Conservation (phyloP, 2,888 invertebrate species). For the Hypercompe scribonia region DNA sequence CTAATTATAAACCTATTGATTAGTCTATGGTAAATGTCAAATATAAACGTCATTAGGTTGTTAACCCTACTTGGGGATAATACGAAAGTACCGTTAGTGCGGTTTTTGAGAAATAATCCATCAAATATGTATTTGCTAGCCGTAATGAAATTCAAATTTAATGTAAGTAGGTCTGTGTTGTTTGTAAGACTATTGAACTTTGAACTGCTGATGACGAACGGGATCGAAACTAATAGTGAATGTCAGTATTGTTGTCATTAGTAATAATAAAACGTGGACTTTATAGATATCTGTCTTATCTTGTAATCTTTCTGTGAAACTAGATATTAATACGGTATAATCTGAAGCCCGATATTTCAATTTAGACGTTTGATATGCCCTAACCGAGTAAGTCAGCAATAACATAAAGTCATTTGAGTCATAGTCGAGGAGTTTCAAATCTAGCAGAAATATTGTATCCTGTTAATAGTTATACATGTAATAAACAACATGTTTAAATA, state of each 20-base stretch:
- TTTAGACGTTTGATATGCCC: not conserved
- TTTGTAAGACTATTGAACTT: constrained; percentile 43
- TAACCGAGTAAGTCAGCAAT: not conserved
- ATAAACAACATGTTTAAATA: not conserved
- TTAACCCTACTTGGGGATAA: constrained; percentile 35
- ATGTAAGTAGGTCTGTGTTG: constrained; percentile 42
- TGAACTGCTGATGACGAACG: constrained; percentile 36
- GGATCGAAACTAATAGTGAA: constrained; percentile 1
- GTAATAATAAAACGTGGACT: not conserved
- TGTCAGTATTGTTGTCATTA: constrained; percentile 13
- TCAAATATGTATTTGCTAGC: constrained; percentile 26
- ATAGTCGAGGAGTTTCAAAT: not conserved
- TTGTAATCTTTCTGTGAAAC: not conserved
- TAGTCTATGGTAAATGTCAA: constrained; percentile 33
- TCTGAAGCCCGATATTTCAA: not conserved
- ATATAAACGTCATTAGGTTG: constrained; percentile 28
- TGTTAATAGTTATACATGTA: not conserved
- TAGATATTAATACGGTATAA: not conserved
- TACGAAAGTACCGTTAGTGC: constrained; percentile 37
- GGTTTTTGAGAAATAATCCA: constrained; percentile 40
- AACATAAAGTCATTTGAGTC: not conserved
- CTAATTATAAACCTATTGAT: constrained; percentile 14
- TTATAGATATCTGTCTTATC: not conserved
- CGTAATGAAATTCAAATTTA: constrained; percentile 38
- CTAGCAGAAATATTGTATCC: not conserved